Evolutionary conservation across 1,140 invertebrate genomes (phyloP).

Genomic region (Dendrolimus punctatus): DNA sequence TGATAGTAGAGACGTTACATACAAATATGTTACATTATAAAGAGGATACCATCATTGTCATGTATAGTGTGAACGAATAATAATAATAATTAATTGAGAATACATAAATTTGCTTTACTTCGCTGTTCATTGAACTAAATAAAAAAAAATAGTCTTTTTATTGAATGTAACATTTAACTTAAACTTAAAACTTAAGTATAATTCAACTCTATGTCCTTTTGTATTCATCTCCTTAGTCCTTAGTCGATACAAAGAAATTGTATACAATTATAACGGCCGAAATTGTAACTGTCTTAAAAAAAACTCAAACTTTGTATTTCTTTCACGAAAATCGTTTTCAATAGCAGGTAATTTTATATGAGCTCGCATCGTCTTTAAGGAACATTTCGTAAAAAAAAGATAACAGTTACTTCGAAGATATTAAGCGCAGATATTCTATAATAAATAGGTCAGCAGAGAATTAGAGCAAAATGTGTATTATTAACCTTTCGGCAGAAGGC

Average conservation of each 20-base stretch:
- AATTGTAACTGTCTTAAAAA: conserved; percentile 68
- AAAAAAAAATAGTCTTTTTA: too few relatives aligned
- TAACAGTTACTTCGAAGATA: conserved; percentile 51
- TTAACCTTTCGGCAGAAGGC: conserved; percentile 15
- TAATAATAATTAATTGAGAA: too few relatives aligned
- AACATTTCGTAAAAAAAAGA: conserved; percentile 28
- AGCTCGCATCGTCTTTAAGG: conserved; percentile 38
- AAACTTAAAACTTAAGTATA: not conserved
- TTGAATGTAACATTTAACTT: too few relatives aligned
- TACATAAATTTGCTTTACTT: too few relatives aligned
- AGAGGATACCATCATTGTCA: too few relatives aligned
- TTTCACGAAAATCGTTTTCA: conserved; percentile 41
- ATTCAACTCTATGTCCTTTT: conserved; percentile 27
- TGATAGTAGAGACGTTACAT: too few relatives aligned
- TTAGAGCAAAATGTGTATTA: conserved; percentile 14
- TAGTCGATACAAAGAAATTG: conserved; percentile 57
- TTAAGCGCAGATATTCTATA: conserved; percentile 36
- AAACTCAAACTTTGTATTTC: conserved; percentile 48
- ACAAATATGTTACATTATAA: too few relatives aligned
- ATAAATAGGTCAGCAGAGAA: conserved; percentile 21
- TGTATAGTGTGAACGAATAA: too few relatives aligned
- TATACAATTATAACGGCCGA: conserved; percentile 71
- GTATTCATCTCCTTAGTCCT: conserved; percentile 34
- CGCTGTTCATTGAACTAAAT: too few relatives aligned
- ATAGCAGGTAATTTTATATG: conserved; percentile 67